Evolutionary conservation across 1,140 invertebrate genomes (phyloP), one percentile per base, ranked within the genome.

Genomic region (Cheumatopsyche charites): DNA sequence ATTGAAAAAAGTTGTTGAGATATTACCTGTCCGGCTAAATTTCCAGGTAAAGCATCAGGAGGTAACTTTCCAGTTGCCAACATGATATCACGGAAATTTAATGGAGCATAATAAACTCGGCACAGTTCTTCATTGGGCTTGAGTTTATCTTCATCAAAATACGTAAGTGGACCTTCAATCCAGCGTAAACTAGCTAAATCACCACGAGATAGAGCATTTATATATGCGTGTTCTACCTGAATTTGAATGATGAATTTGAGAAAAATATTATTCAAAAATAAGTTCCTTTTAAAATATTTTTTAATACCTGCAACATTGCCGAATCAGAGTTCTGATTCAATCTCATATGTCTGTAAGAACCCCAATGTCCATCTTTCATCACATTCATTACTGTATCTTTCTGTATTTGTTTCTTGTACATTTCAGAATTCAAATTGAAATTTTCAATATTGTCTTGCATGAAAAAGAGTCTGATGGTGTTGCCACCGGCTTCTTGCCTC

Each of bases 21-120:
- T n/a, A n/a, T n/a, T 62, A 82, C 81, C 78, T 83, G 79, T 70
- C 88, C 88, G n/a, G 91, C 91, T 45, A 93, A 82, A 79, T 94
- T 88, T 74, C 94, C 94, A 45, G 97, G 96, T 45, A 98, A 86
- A 42, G 96, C 94, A 85, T 98, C 96, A 21, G 95, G 94, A 26
- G 95, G 92, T 41, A 99, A 86, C 83, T 98, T 97, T 72, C 97
- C 97, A 23, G 94, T 95, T 1, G 96, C 96, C 74, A 98, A 84
- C 97, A 99, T 99, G 43, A 99, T 91, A 81, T 99, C 97, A 70
- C 96, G 89, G 90, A 98, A 98, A 83, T 99, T 98, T 3, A 99
- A 87, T 21, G 97, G 92, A 3, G 96, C 91, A 83, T 96, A 98
- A 79, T 96, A 93, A 7, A 98, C 95, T 72, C 85, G 87, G 82